Evolutionary conservation across 2,113 vertebrate genomes (phyloP), one percentile per base, ranked within the genome.

Genomic region (Paramisgurnus dabryanus): DNA sequence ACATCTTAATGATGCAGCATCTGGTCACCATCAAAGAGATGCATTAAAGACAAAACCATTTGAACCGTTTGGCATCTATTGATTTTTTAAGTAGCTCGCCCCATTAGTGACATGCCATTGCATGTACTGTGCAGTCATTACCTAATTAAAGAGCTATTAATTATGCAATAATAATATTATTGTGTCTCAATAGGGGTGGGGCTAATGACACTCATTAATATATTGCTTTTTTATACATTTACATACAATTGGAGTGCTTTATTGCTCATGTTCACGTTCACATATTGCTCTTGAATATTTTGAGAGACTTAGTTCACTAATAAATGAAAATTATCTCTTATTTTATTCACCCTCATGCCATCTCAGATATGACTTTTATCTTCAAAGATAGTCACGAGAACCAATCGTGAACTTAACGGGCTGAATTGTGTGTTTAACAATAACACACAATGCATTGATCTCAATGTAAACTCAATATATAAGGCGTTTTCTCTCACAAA

Each of bases 1-100:
- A 49, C 72, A 75, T 75, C 4, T 64, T 64, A 75, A 75, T 63
- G 13, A 15, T 61, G 8, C n/a, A 27, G 55, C 71, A 8, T 74
- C 39, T 43, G 53, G n/a, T 5, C 55, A 17, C 15, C 55, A n/a
- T 1, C 55, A n/a, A n/a, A 27, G 4, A 39, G 11, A 15, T 10
- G 71, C 53, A 7, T 50, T 70, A 5, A 66, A 57, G 27, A 65
- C 12, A 80, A 22, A 18, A 34, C 40, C 27, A 4, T 12, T 67
- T 47, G 6, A 7, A 41, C 27, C 17, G 13, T 73, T 55, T 9
- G 9, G 11, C 40, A 27, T 71, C 55, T 22, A 10, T 55, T 18
- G 47, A 40, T 34, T 22, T 39, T 41, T 58, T 11, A 12, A 11
- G 6, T n/a, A 49, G 27, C 27, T 34, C 27, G 27, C 27, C 27